Evolutionary conservation across 2,797 vertebrate species (phyloP).

Genomic region (Arrhamphus sclerolepis): DNA sequence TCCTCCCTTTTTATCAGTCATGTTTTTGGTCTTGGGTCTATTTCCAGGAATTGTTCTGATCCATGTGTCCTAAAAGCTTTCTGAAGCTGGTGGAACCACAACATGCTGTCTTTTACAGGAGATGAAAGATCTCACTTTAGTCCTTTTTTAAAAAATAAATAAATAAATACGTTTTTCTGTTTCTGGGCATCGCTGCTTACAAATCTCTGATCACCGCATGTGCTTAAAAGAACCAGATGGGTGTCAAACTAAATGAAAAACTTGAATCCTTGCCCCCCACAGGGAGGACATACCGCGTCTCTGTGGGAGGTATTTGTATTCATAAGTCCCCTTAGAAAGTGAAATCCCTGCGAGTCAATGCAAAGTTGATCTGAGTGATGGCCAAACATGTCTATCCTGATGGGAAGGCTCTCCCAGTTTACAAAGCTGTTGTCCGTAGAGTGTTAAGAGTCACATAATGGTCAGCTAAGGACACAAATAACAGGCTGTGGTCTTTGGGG

Average conservation of each 20-base stretch:
- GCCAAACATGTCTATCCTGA: neutral
- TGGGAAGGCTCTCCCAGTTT: neutral
- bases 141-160: too few species aligned
- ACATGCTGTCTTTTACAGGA: conserved; percentile 10
- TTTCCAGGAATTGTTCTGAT: neutral
- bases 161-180: conserved; percentile 2
- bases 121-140: conserved; percentile 2
- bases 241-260: neutral
- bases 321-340: too few species aligned
- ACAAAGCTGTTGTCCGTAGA: neutral
- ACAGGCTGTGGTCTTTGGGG: neutral
- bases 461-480: neutral
- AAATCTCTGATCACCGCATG: neutral
- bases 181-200: neutral
- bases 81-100: conserved; percentile 2
- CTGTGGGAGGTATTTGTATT: neutral
- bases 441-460: neutral
- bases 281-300: neutral
- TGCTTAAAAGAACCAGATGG: neutral
- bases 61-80: neutral
- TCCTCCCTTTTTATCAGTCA: conserved; percentile 20
- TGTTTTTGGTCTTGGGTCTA: conserved; percentile 15
- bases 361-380: neutral
- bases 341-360: neutral
- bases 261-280: neutral